These are phyloP conservation scores for Macaca fascicularis DNA, from an alignment of 2,113 vertebrate species.

Conservation along the genomic window DNA sequence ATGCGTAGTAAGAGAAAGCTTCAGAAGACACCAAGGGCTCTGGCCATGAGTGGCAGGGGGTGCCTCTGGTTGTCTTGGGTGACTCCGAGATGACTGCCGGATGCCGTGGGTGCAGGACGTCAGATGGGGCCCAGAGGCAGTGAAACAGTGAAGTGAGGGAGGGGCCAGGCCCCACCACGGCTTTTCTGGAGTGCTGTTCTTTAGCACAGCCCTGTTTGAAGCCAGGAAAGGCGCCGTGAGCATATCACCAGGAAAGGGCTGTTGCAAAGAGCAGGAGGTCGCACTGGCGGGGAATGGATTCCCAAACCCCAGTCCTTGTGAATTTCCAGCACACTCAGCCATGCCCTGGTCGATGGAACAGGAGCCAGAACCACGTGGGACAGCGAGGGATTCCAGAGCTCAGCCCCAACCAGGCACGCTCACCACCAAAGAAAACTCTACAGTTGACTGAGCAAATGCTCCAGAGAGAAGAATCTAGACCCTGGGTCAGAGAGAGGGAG, in stretches of 20 bases:
- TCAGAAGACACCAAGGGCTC: neutral
- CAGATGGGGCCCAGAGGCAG: neutral
- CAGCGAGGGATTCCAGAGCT: neutral
- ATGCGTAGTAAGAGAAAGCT: neutral
- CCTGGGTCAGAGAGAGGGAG: neutral
- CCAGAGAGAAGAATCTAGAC: neutral
- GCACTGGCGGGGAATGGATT: neutral
- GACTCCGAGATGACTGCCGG: neutral
- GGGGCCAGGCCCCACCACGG: neutral
- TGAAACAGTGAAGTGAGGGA: neutral
- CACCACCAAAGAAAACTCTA: neutral
- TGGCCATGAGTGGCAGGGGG: fast-evolving
- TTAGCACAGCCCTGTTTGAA: neutral
- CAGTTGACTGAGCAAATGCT: neutral
- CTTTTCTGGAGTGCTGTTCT: too few relatives aligned
- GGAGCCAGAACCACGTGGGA: neutral
- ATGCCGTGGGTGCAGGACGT: neutral
- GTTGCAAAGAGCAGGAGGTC: too few relatives aligned
- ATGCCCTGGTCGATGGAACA: neutral
- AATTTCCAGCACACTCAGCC: neutral
- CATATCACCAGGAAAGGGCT: too few relatives aligned
- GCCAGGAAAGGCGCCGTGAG: neutral
- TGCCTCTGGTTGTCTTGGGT: neutral
- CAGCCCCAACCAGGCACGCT: neutral
- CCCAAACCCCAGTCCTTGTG: neutral